phyloP scores from a whole-genome alignment of 2,888 invertebrate genomes.

The Nephrocerus scutellatus region DNA sequence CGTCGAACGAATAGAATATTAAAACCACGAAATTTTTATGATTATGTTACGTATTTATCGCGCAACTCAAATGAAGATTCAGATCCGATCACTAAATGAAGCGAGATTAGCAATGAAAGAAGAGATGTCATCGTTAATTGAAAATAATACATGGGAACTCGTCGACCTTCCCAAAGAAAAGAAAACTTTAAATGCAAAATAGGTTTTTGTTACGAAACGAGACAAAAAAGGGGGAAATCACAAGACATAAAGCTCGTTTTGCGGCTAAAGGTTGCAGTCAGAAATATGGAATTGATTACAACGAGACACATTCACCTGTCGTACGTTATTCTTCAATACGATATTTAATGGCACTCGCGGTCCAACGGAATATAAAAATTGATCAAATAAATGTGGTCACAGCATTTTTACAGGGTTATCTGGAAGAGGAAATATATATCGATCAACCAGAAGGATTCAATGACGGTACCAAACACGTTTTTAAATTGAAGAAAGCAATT shows the following conservation, averaged over 20 bases:
- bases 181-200: conserved; percentile 25
- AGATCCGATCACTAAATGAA: too few species aligned
- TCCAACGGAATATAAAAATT: conserved; percentile 6
- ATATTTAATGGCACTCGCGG: conserved; percentile 14
- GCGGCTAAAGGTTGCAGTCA: conserved; percentile 29
- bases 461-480: conserved; percentile 10
- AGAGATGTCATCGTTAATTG: conserved; percentile 22
- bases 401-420: conserved; percentile 16
- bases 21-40: too few species aligned
- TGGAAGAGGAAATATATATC: conserved; percentile 13
- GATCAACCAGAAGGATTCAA: conserved; percentile 15
- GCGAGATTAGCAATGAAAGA: too few species aligned
- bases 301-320: conserved; percentile 22
- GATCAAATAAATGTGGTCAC: conserved; percentile 16
- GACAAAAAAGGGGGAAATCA: conserved; percentile 20
- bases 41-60: too few species aligned
- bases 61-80: too few species aligned
- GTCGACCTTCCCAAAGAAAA: conserved; percentile 17
- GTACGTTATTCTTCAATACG: conserved; percentile 20
- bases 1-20: too few species aligned
- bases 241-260: conserved; percentile 21
- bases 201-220: conserved; percentile 25
- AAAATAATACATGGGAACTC: conserved; percentile 24
- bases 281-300: conserved; percentile 21
- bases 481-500: conserved; percentile 15